phyloP scores from a whole-genome alignment of 2,888 invertebrate species.

The Ornithoptera alexandrae region DNA sequence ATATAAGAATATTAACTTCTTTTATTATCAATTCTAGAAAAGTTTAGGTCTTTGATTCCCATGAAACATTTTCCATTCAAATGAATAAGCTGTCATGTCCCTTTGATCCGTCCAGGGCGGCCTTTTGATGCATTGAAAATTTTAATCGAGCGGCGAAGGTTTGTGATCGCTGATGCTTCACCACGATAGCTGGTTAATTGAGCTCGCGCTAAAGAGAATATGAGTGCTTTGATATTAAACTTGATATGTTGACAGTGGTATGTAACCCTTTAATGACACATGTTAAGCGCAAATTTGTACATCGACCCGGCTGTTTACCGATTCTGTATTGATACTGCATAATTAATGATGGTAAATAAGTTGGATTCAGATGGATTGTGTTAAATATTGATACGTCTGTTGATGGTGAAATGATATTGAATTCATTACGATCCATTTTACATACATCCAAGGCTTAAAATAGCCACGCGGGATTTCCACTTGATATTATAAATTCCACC shows the following conservation, averaged over 20 bases:
- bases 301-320: slow-evolving; percentile 7
- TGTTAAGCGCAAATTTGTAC: slow-evolving; percentile 30
- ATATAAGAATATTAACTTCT: not conserved
- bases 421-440: no score
- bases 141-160: slow-evolving; percentile 53
- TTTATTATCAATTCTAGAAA: slow-evolving; percentile 31
- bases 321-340: slow-evolving; percentile 2
- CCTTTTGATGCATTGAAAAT: slow-evolving; percentile 62
- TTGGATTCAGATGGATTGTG: not conserved
- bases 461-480: no score
- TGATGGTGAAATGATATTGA: no score
- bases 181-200: slow-evolving; percentile 63
- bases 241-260: slow-evolving; percentile 28
- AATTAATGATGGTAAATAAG: slow-evolving; percentile 17
- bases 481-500: no score
- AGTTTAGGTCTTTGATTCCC: slow-evolving; percentile 12
- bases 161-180: slow-evolving; percentile 55
- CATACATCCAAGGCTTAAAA: no score
- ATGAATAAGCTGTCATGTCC: slow-evolving; percentile 58
- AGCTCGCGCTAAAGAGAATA: slow-evolving; percentile 61
- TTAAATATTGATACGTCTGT: not conserved
- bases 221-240: slow-evolving; percentile 50
- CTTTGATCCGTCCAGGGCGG: slow-evolving; percentile 63
- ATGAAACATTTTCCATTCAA: slow-evolving; percentile 57
- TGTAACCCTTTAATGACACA: slow-evolving; percentile 26